Evolutionary conservation across 2,888 invertebrate species (phyloP), one percentile per base, ranked within the genome.

Genomic region (Plutella xylostella): DNA sequence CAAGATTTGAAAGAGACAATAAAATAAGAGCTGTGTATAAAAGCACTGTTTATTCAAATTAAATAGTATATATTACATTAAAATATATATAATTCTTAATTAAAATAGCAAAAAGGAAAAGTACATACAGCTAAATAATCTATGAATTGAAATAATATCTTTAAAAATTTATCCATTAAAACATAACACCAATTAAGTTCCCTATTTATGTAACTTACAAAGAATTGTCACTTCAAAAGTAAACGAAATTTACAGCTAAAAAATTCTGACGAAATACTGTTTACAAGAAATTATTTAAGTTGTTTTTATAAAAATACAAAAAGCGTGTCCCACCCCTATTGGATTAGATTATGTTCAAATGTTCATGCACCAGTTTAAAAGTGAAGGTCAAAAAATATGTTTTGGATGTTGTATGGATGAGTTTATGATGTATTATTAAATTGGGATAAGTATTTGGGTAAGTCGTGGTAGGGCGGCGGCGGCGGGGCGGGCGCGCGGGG

Each of bases 1-100:
- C n/a, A n/a, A 31, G n/a, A 14, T 33, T 2, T 14, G 11, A 1
- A 9, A 15, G 2, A 3, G 2, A 47, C 54, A 58, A 53, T 43
- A 54, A 55, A 56, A 46, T 4, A 31, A 45, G 7, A 33, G 28
- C 48, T 52, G 58, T 67, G 59, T 72, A 78, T 72, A 83, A 83
- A 83, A 83, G 82, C 83, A 76, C 69, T 69, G 68, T 82, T 83
- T 82, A 83, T 79, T 83, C 76, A 80, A 83, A 82, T 82, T 80
- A 83, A 79, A 82, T 80, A 72, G 65, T 68, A 72, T 82, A 82
- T 80, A 79, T 82, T 82, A 83, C 82, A 82, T 73, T 82, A 79
- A 78, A 80, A 43, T 44, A 47, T 42, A 48, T 77, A 80, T 75
- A 75, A 72, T 72, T 73, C 78, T 80, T 77, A 82, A 78, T 78